These are phyloP conservation scores for Marronus borbonicus DNA, from an alignment of 2,888 invertebrate species.

Conservation along the genomic window DNA sequence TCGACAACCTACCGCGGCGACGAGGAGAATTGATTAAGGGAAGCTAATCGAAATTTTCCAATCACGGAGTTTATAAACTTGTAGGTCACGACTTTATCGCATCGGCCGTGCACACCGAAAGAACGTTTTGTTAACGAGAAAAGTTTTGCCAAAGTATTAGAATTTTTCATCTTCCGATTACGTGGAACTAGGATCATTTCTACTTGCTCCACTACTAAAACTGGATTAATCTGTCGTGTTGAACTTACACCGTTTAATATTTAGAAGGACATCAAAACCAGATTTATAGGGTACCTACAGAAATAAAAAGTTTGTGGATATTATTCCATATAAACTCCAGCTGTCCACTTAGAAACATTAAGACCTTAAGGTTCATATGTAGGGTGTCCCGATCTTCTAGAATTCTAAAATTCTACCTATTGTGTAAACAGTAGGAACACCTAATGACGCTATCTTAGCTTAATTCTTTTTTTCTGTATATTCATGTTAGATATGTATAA, in stretches of 20 bases:
- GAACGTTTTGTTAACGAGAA: constrained; percentile 36
- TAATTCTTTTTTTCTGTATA: too few species aligned
- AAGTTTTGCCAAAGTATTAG: constrained; percentile 26
- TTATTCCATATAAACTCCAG: too few species aligned
- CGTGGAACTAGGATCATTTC: background rate
- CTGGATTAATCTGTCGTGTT: constrained; percentile 13
- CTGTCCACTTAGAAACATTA: too few species aligned
- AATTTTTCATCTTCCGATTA: constrained; percentile 25
- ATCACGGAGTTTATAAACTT: constrained; percentile 38
- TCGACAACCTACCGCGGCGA: constrained; percentile 19
- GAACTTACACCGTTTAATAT: background rate
- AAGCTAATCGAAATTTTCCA: constrained; percentile 29
- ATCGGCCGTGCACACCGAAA: background rate
- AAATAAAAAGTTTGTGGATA: background rate
- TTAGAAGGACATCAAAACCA: background rate
- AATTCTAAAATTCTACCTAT: too few species aligned
- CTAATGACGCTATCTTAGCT: too few species aligned
- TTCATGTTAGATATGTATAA: too few species aligned
- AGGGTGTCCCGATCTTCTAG: too few species aligned
- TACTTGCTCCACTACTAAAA: background rate
- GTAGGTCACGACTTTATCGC: constrained; percentile 21
- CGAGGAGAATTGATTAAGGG: constrained; percentile 27
- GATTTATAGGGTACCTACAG: background rate
- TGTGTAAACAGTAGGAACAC: too few species aligned
- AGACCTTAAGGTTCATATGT: too few species aligned